Percentiles rank a stretch among this genome's conserved stretches.
Evolutionary conservation across 2,113 vertebrate species (phyloP).

Genomic region (Pelobates fuscus): DNA sequence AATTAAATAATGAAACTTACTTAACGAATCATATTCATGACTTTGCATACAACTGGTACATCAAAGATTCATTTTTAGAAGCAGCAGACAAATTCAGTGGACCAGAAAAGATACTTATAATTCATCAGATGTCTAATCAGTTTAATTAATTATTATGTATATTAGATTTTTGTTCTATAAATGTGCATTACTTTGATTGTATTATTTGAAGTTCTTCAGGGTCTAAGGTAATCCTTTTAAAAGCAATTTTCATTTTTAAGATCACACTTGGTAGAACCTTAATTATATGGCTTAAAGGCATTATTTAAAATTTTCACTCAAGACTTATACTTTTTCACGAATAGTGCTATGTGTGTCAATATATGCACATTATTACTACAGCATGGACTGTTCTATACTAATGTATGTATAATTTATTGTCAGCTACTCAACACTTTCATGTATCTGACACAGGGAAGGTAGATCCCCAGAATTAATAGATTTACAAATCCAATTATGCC

Average conservation of each 20-base stretch:
- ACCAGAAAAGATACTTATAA: slow-evolving; percentile 30
- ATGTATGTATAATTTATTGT: too few relatives aligned
- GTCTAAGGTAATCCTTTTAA: slow-evolving; percentile 20
- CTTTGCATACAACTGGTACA: slow-evolving; percentile 25
- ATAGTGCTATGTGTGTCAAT: too few relatives aligned
- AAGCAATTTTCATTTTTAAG: slow-evolving; percentile 18
- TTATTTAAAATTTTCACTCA: too few relatives aligned
- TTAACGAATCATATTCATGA: slow-evolving; percentile 21
- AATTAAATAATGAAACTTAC: slow-evolving; percentile 23
- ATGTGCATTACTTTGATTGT: slow-evolving; percentile 26
- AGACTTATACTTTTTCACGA: too few relatives aligned
- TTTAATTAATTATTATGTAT: slow-evolving; percentile 29
- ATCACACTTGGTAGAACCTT: too few relatives aligned
- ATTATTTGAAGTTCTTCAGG: slow-evolving; percentile 11
- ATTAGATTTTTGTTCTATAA: slow-evolving; percentile 27
- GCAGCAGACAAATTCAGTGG: slow-evolving; percentile 2
- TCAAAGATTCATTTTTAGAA: slow-evolving; percentile 8
- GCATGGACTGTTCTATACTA: too few relatives aligned
- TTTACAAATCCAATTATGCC: too few relatives aligned
- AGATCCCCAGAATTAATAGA: too few relatives aligned
- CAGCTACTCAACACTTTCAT: too few relatives aligned
- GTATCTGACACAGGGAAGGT: too few relatives aligned
- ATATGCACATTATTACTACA: too few relatives aligned
- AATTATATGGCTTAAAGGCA: too few relatives aligned
- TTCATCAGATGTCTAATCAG: slow-evolving; percentile 22